Evolutionary conservation across 2,888 invertebrate genomes (phyloP).

Genomic region (Tiliacea citrago): DNA sequence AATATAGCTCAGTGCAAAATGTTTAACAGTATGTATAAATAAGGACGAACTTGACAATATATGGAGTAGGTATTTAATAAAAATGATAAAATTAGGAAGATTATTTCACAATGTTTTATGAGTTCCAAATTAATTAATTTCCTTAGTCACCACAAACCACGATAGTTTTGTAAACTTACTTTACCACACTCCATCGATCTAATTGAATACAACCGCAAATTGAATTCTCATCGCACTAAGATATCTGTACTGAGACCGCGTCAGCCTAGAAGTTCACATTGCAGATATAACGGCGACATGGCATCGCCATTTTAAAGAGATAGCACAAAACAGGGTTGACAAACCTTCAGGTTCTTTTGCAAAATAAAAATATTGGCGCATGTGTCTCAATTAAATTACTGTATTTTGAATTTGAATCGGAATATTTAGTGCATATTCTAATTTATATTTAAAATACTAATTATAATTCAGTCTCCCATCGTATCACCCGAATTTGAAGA

Average conservation of each 20-base stretch:
- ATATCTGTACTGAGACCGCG: slow-evolving; percentile 44
- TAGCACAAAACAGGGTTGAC: slow-evolving; percentile 59
- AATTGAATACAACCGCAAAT: slow-evolving; percentile 48
- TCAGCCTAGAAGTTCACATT: slow-evolving; percentile 59
- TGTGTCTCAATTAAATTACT: neutral
- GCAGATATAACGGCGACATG: slow-evolving; percentile 62
- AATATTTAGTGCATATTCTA: neutral
- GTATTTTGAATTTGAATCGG: neutral
- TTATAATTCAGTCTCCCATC: neutral
- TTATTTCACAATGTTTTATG: neutral
- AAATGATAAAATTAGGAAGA: neutral
- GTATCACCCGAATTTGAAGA: neutral
- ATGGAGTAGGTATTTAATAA: no score
- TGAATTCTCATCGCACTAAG: slow-evolving; percentile 52
- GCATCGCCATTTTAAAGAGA: slow-evolving; percentile 69
- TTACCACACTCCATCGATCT: slow-evolving; percentile 9
- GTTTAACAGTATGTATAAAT: neutral
- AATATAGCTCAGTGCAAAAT: neutral
- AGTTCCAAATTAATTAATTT: neutral
- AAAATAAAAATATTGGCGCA: no score
- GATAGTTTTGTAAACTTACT: neutral
- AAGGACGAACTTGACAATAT: no score
- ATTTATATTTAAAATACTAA: no score
- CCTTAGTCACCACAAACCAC: neutral
- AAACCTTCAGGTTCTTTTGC: neutral